Evolutionary conservation across 2,797 vertebrate genomes (phyloP), one percentile per base, ranked within the genome.

Genomic region (Sebastes diaconus): DNA sequence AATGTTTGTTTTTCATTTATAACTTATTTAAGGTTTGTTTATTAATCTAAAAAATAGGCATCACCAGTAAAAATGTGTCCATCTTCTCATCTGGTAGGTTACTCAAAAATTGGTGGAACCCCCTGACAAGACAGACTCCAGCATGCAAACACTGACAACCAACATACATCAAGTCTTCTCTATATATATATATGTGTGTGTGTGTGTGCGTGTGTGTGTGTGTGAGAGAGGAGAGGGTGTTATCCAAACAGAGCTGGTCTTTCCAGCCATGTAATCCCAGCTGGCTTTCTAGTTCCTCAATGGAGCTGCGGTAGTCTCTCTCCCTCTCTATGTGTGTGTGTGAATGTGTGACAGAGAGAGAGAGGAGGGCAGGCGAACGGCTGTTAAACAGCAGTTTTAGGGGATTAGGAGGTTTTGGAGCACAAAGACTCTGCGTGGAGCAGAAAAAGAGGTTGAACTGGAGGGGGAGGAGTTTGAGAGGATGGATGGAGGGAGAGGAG

Each of bases 311-410:
- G 54, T 55, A 3, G 70, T 73, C 16, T 69, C 75, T 65, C 46
- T 4, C 46, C 4, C 42, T 18, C 60, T 79, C 64, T 76, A 68
- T 57, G 68, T 6, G 58, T 22, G 68, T 70, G 57, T 42, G 50
- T 52, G 68, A 25, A 46, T 46, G 42, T 46, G 42, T 46, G 55
- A 50, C 68, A 54, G 22, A n/a, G 66, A 30, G 57, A 77, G 73
- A 75, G 73, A 34, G 86, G 84, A 88, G 92, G 92, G 91, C 88
- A 88, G 90, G 91, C 88, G 87, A 91, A 83, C 90, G 91, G 91
- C 92, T 92, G 94, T 94, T 95, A 93, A 95, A 95, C 94, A 94
- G 93, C 92, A 92, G 93, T 95, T 95, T 95, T 95, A 93, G 90
- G 84, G 93, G 95, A 96, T 96, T 96, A 95, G 92, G 90, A 85